Evolutionary conservation across 2,888 invertebrate genomes (phyloP).

Genomic region (Caenorhabditis zanzibari): DNA sequence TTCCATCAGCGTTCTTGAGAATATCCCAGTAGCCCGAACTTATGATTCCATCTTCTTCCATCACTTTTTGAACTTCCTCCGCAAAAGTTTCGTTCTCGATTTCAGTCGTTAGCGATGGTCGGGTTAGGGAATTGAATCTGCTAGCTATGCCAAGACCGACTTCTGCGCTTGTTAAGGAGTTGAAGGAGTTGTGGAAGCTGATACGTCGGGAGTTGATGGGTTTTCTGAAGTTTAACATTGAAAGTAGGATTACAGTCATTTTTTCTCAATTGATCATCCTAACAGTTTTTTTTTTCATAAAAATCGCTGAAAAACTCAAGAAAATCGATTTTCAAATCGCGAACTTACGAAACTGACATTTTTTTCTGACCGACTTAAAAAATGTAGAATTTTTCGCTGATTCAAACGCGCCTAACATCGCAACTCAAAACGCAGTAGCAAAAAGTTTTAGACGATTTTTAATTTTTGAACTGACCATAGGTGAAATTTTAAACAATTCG

Average conservation of each 20-base stretch:
- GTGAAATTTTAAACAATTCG: no score
- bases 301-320: no score
- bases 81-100: conserved; percentile 67
- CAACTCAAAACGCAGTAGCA: no score
- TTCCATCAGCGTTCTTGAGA: conserved; percentile 66
- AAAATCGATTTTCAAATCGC: no score
- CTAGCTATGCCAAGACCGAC: conserved; percentile 66
- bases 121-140: conserved; percentile 36
- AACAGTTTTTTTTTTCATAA: no score
- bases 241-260: neutral
- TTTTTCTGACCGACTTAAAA: no score
- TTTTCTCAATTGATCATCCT: conserved; percentile 12
- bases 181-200: conserved; percentile 46
- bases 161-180: conserved; percentile 38
- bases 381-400: no score
- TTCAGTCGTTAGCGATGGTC: conserved; percentile 30
- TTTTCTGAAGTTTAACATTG: conserved; percentile 62
- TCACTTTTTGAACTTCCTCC: conserved; percentile 60
- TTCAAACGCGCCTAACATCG: no score
- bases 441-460: no score
- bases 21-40: conserved; percentile 59
- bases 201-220: conserved; percentile 34
- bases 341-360: no score
- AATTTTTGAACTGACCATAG: no score
- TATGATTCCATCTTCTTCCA: conserved; percentile 64